Base-by-base conservation (phyloP, 1,140 invertebrate species). In the Littorina saxatilis region DNA sequence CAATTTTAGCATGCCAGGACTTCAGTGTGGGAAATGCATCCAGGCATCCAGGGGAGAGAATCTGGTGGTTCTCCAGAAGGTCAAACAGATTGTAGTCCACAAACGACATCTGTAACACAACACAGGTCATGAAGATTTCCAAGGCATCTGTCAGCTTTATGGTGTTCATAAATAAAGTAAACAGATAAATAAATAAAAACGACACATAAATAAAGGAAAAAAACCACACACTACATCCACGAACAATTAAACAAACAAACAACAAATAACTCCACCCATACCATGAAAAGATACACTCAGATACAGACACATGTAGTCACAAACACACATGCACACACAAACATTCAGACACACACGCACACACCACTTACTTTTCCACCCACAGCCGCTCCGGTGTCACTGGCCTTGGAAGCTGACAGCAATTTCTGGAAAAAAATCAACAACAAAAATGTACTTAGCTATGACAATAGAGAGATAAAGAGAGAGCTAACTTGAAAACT, bases 11-110 rank as follows among this genome's bases (percentile, higher is more conserved):
- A 43, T 90, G 76, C 82, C 90, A 94, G 27, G 90, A 91, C 43
- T 91, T 89, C 47, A 94, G 86, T 74, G 91, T 92, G n/a, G 89
- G 88, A 66, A 90, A 92, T 2, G 85, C 76, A 50, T 92, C 91
- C 39, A 94, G 84, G 79, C 89, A 92, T 27, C 85, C 87, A 15
- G 93, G 89, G 37, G 90, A 87, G 15, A 94, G 84, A 20, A 90
- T 76, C n/a, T 85, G 78, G 52, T 92, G 90, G 37, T 92, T 89
- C 86, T 94, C 93, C 37, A 94, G 82, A 9, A 92, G 82, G 79
- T 94, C 94, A 87, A 93, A 94, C 29, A 93, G 80, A 40, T 92
- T 85, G 84, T 94, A 94, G 81, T 94, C 94, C 7, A 92, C 92
- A 85, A 92, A 93, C 0, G 91, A 92, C 13, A 94, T 82, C 93